Percentiles rank a stretch among this genome's conserved stretches.
Conservation (phyloP, 2,113 vertebrate species). For the Heterotis niloticus region DNA sequence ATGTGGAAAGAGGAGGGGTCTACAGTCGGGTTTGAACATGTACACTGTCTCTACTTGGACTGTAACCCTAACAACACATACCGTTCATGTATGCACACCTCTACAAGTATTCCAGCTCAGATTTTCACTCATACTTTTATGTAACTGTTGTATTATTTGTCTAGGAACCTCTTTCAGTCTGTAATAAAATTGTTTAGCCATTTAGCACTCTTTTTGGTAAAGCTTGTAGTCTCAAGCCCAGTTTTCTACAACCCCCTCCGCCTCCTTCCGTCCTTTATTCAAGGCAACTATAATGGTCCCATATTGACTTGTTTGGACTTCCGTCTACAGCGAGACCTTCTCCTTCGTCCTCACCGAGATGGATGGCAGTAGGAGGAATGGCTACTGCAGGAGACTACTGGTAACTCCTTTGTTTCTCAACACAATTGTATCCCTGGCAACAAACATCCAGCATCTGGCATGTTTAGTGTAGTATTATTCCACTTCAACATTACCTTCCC, state of each 20-base stretch:
- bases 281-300: background rate
- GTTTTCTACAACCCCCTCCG: background rate
- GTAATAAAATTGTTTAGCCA: background rate
- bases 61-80: background rate
- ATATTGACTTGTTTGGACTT: background rate
- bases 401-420: constrained; percentile 46
- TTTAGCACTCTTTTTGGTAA: background rate
- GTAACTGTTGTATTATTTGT: background rate
- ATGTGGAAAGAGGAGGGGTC: background rate
- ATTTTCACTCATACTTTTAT: background rate
- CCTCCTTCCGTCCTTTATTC: background rate
- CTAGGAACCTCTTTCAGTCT: no score
- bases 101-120: no score
- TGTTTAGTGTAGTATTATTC: background rate
- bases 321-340: constrained; percentile 72
- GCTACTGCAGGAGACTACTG: constrained; percentile 79
- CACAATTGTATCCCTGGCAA: background rate
- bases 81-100: background rate
- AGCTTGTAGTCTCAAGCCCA: background rate
- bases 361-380: constrained; percentile 78
- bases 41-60: background rate
- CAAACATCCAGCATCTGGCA: background rate
- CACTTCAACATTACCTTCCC: no score
- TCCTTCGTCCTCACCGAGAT: constrained; percentile 80
- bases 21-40: background rate